Conservation (phyloP, 2,888 invertebrate genomes). For the Stenoptilia bipunctidactyla region DNA sequence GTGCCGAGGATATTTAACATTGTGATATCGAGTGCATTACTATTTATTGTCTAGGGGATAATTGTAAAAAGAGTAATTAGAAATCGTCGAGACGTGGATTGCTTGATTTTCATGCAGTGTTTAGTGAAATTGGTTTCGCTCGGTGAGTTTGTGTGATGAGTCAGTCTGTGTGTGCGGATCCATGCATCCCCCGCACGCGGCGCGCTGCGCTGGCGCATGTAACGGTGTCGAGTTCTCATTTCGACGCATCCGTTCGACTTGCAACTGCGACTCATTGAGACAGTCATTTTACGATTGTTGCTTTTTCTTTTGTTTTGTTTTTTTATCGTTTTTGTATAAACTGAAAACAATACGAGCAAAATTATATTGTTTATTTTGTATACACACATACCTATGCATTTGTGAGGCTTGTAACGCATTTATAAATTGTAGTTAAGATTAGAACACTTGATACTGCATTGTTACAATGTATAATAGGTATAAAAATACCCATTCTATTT, state of each 20-base stretch:
- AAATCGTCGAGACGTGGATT: slow-evolving; percentile 20
- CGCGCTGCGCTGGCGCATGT: slow-evolving; percentile 26
- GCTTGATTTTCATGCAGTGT: slow-evolving; percentile 10
- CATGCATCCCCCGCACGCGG: slow-evolving; percentile 28
- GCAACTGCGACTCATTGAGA: slow-evolving; percentile 17
- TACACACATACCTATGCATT: too few relatives aligned
- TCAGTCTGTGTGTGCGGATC: slow-evolving; percentile 27
- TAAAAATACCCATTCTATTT: too few relatives aligned
- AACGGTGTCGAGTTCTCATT: slow-evolving; percentile 60
- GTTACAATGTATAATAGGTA: too few relatives aligned
- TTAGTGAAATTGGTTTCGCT: slow-evolving; percentile 23
- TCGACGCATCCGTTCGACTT: slow-evolving; percentile 33
- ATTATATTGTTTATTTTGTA: too few relatives aligned
- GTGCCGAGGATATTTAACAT: slow-evolving; percentile 36
- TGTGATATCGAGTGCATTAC: slow-evolving; percentile 62
- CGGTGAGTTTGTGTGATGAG: slow-evolving; percentile 23
- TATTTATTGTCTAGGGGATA: slow-evolving; percentile 36
- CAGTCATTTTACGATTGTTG: slow-evolving; percentile 6
- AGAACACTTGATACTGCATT: too few relatives aligned
- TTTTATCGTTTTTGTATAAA: too few relatives aligned
- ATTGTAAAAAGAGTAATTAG: slow-evolving; percentile 18
- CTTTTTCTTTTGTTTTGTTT: neutral
- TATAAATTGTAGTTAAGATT: neutral
- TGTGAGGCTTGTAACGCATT: slow-evolving; percentile 6
- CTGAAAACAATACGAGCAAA: neutral